Percentiles rank a stretch among this genome's conserved stretches.
These are phyloP conservation scores for Pollenia angustigena DNA, from an alignment of 2,888 invertebrate species.

Conservation along the genomic window DNA sequence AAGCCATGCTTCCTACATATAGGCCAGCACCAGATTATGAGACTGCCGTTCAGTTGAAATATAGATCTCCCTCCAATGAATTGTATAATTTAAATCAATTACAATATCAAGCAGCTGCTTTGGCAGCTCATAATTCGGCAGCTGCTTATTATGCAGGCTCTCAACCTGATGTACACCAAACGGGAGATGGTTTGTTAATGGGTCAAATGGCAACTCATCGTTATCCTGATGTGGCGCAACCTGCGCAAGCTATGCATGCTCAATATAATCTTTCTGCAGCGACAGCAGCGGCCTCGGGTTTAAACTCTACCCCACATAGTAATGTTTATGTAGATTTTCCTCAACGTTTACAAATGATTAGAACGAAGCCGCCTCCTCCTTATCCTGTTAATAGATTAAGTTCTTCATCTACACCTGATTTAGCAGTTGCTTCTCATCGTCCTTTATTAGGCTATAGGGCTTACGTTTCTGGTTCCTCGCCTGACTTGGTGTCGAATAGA, in stretches of 20 bases:
- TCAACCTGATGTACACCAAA: constrained; percentile 90
- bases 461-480: constrained; percentile 90
- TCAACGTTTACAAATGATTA: constrained; percentile 83
- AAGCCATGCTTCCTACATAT: constrained; percentile 92
- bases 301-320: constrained; percentile 71
- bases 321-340: constrained; percentile 81
- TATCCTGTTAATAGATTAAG: constrained; percentile 91
- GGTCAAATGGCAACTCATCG: constrained; percentile 82
- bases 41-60: constrained; percentile 94
- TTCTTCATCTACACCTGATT: constrained; percentile 93
- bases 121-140: constrained; percentile 76
- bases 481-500: constrained; percentile 90
- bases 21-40: constrained; percentile 98
- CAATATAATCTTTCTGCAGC: constrained; percentile 78
- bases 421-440: constrained; percentile 90
- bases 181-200: constrained; percentile 78
- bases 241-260: constrained; percentile 81
- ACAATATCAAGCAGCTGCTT: constrained; percentile 76
- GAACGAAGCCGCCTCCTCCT: constrained; percentile 91
- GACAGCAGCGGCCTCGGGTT: constrained; percentile 65
- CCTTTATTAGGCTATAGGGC: constrained; percentile 83
- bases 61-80: constrained; percentile 86
- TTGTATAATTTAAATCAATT: constrained; percentile 80
- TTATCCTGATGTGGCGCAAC: constrained; percentile 89
- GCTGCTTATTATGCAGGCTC: constrained; percentile 84